Conservation (phyloP, 2,113 vertebrate genomes). For the Salvelinus sp. region DNA sequence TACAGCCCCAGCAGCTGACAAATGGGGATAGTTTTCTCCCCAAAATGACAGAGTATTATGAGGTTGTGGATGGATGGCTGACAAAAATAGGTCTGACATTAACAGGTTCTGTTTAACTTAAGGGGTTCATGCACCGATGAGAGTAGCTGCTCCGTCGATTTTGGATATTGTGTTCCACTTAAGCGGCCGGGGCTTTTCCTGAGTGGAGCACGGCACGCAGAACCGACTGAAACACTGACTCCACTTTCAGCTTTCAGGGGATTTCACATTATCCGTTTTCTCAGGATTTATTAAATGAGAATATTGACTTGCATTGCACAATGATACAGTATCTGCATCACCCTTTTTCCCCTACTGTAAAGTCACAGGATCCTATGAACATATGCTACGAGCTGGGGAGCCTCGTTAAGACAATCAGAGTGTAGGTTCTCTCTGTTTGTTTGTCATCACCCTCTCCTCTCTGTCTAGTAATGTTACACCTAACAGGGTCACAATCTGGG, state of each 20-base stretch:
- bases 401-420: not conserved
- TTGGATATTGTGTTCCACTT: slow-evolving; percentile 3
- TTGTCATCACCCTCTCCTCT: not conserved
- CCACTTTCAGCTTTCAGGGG: not conserved
- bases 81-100: slow-evolving; percentile 49
- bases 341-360: not conserved
- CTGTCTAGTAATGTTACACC: not conserved
- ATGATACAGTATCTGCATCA: not conserved
- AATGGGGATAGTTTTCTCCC: slow-evolving; percentile 29
- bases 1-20: slow-evolving; percentile 51
- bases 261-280: not conserved
- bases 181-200: not conserved
- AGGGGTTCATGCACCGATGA: slow-evolving; percentile 4
- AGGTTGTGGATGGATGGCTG: slow-evolving; percentile 50
- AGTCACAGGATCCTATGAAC: not conserved
- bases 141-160: not conserved
- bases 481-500: too few relatives aligned
- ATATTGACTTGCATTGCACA: not conserved
- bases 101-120: slow-evolving; percentile 40
- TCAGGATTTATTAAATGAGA: not conserved
- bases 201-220: too few relatives aligned
- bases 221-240: not conserved
- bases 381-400: not conserved
- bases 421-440: not conserved
- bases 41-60: slow-evolving; percentile 44